These are phyloP conservation scores for Prionailurus bengalensis DNA, from an alignment of 2,113 vertebrate species.

Conservation along the genomic window DNA sequence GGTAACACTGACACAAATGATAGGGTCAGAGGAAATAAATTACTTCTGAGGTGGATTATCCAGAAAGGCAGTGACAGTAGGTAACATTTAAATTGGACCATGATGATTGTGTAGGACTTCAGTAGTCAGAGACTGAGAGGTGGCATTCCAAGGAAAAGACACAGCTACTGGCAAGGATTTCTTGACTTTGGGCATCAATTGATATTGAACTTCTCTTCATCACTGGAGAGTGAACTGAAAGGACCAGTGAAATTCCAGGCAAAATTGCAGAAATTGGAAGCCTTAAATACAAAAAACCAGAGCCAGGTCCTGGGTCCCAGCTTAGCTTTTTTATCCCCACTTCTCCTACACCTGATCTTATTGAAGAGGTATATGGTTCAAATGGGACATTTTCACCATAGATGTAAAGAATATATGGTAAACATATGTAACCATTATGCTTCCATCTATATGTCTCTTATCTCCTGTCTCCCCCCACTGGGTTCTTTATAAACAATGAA, in stretches of 20 bases:
- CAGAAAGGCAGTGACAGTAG: not conserved
- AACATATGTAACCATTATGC: not conserved
- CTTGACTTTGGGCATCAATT: not conserved
- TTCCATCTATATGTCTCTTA: not conserved
- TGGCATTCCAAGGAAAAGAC: not conserved
- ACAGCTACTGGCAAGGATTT: not conserved
- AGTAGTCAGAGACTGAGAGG: not conserved
- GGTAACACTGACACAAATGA: not conserved
- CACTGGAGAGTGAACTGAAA: not conserved
- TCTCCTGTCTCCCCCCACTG: not conserved
- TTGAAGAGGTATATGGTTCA: too few relatives aligned
- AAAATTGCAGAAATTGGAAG: not conserved
- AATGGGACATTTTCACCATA: not conserved
- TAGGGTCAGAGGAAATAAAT: not conserved
- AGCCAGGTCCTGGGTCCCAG: not conserved
- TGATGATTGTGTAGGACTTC: not conserved
- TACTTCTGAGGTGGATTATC: not conserved
- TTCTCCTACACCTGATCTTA: slow-evolving; percentile 23
- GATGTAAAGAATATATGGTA: not conserved
- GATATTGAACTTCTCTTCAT: not conserved
- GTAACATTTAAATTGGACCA: not conserved
- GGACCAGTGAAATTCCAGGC: not conserved
- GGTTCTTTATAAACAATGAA: slow-evolving; percentile 77
- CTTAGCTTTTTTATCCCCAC: not conserved
- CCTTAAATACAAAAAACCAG: not conserved